phyloP scores from a whole-genome alignment of 2,797 vertebrate genomes.

The Dendrocincla fuliginosa region DNA sequence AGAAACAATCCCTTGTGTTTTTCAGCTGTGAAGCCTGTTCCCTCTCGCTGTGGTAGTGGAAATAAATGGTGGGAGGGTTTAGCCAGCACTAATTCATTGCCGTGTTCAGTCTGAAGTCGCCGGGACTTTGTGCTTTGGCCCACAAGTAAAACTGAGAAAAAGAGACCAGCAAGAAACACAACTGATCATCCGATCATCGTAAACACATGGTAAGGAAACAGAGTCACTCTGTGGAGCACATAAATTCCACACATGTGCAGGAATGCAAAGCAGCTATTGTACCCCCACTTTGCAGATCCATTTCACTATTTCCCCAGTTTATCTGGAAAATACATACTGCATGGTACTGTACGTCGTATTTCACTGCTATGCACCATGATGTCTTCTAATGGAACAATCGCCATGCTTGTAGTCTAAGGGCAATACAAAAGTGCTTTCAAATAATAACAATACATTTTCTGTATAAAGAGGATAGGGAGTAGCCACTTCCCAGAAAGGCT shows the following conservation, averaged over 20 bases:
- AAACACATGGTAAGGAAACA: conserved; percentile 46
- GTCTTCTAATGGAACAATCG: conserved; percentile 63
- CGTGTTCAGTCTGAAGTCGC: neutral
- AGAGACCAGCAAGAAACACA: neutral
- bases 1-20: conserved; percentile 1
- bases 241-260: conserved; percentile 59
- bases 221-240: conserved; percentile 52
- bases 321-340: conserved; percentile 64
- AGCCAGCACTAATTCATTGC: conserved; percentile 32
- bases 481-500: conserved; percentile 71
- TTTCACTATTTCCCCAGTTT: conserved; percentile 53
- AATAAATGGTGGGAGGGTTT: conserved; percentile 49
- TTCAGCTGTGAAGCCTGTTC: neutral
- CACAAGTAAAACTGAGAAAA: neutral
- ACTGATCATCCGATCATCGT: neutral
- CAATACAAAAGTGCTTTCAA: conserved; percentile 73
- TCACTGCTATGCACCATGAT: conserved; percentile 72
- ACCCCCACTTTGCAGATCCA: conserved; percentile 29
- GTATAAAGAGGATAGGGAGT: conserved; percentile 71
- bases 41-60: neutral
- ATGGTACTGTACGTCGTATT: conserved; percentile 68
- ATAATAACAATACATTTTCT: conserved; percentile 72
- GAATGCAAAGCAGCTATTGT: conserved; percentile 66
- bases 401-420: conserved; percentile 70
- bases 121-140: neutral